These are phyloP conservation scores for Incurvaria masculella DNA, from an alignment of 2,888 invertebrate genomes.

Conservation along the genomic window DNA sequence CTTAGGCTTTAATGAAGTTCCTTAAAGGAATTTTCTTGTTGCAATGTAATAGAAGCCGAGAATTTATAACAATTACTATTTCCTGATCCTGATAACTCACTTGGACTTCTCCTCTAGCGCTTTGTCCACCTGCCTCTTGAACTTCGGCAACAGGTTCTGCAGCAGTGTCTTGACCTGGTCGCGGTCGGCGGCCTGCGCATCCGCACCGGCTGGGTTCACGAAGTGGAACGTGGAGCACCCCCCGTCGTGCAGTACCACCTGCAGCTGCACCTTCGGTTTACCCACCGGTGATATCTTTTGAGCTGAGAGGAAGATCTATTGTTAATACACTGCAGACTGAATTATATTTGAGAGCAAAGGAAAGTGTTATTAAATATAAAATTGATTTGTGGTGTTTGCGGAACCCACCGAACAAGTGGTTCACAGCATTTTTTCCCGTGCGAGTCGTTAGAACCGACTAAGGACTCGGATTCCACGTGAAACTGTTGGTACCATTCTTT, in stretches of 20 bases:
- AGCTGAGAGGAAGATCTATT: constrained; percentile 64
- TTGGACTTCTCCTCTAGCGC: constrained; percentile 87
- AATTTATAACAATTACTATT: no score
- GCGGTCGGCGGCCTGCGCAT: constrained; percentile 83
- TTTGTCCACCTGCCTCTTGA: constrained; percentile 87
- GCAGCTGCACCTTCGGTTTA: constrained; percentile 97
- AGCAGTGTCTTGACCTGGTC: constrained; percentile 91
- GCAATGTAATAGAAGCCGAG: constrained; percentile 11
- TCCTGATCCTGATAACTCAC: constrained; percentile 30
- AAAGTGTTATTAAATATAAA: no score
- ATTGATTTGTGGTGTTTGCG: no score
- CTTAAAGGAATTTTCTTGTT: not conserved
- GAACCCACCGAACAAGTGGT: no score
- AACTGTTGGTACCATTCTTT: no score
- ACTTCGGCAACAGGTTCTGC: constrained; percentile 88
- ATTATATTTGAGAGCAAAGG: no score
- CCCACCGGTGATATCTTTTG: constrained; percentile 98
- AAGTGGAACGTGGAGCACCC: constrained; percentile 97
- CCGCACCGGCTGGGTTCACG: constrained; percentile 79
- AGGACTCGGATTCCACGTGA: no score
- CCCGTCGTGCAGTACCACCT: constrained; percentile 92
- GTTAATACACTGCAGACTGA: no score
- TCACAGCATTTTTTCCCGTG: no score
- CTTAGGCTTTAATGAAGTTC: not conserved
- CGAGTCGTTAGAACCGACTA: no score